These are phyloP conservation scores for Salticus scenicus DNA, from an alignment of 2,888 invertebrate genomes.

Conservation along the genomic window DNA sequence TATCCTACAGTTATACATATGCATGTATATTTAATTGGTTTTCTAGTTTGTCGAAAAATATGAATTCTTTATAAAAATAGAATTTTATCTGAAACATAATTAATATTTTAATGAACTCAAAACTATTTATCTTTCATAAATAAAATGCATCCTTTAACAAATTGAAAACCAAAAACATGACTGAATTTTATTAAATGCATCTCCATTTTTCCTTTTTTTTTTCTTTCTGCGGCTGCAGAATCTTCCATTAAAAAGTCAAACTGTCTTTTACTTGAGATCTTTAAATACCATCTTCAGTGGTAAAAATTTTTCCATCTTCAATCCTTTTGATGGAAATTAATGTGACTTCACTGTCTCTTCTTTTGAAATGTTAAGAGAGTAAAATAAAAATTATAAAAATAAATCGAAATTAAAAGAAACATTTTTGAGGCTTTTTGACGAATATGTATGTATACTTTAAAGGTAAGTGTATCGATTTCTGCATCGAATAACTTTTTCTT, in stretches of 20 bases:
- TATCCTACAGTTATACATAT: too few species aligned
- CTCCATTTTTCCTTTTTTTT: neutral
- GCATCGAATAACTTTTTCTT: neutral
- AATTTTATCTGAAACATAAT: too few species aligned
- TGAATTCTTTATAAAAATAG: too few species aligned
- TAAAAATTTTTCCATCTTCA: neutral
- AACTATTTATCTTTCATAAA: too few species aligned
- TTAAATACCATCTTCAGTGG: neutral
- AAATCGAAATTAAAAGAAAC: conserved; percentile 18
- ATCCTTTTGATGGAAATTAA: conserved; percentile 10
- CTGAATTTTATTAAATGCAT: neutral
- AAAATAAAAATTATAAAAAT: neutral
- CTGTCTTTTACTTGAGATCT: neutral
- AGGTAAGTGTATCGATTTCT: neutral
- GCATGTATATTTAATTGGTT: too few species aligned
- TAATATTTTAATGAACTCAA: too few species aligned
- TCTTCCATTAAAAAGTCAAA: conserved; percentile 21
- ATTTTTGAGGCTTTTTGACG: neutral
- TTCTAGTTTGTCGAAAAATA: too few species aligned
- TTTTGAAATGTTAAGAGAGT: neutral
- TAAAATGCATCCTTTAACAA: too few species aligned
- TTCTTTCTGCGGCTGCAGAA: neutral
- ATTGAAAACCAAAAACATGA: neutral
- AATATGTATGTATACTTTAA: neutral
- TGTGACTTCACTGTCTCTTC: neutral